phyloP scores from a whole-genome alignment of 2,797 vertebrate species.

The Cossypha heuglini region DNA sequence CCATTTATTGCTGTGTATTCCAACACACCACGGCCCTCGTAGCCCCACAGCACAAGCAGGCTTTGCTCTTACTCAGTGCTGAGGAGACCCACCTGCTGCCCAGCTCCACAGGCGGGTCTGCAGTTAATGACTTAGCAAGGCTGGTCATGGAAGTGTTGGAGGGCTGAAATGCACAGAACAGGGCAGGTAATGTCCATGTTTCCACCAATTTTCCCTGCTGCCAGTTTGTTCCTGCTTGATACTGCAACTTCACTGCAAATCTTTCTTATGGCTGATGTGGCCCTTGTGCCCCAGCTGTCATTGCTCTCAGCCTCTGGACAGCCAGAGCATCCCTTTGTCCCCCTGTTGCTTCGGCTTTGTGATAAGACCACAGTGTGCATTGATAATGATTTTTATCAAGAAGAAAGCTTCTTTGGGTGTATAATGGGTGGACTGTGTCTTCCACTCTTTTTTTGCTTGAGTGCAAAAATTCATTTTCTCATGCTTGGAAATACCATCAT shows the following conservation, averaged over 20 bases:
- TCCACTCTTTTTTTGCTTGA: neutral
- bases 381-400: neutral
- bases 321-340: neutral
- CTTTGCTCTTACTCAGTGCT: neutral
- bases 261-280: neutral
- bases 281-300: neutral
- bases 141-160: neutral
- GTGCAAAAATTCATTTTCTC: neutral
- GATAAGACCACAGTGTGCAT: neutral
- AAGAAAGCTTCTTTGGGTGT: neutral
- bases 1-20: neutral
- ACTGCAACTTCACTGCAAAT: neutral
- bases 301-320: neutral
- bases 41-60: neutral
- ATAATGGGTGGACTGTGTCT: neutral
- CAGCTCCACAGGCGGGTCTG: neutral
- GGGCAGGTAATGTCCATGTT: conserved; percentile 26
- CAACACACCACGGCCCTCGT: neutral
- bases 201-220: neutral
- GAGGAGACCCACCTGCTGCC: neutral
- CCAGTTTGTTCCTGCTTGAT: neutral
- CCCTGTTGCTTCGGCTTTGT: neutral
- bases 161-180: neutral
- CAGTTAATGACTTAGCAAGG: neutral
- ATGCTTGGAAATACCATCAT: neutral